Evolutionary conservation across 2,888 invertebrate species (phyloP).

Genomic region (Tholera decimalis): DNA sequence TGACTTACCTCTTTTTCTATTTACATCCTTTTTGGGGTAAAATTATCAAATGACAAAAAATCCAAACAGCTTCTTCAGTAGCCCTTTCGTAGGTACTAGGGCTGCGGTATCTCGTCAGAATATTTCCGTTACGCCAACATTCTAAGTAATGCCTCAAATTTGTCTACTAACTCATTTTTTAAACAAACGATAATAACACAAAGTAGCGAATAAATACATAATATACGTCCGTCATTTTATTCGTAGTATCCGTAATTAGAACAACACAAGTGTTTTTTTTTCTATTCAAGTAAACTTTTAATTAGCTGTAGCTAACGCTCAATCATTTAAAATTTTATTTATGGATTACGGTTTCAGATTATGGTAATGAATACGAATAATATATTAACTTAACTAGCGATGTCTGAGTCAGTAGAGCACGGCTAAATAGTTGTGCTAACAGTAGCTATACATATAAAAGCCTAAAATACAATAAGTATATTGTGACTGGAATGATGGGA

Average conservation of each 20-base stretch:
- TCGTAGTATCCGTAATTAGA: conserved; percentile 9
- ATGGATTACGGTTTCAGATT: conserved; percentile 1
- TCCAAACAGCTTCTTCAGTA: no score
- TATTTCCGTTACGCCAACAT: no score
- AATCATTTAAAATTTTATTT: conserved; percentile 11
- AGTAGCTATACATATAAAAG: neutral
- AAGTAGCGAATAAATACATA: neutral
- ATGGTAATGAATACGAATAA: neutral
- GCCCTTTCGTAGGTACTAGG: no score
- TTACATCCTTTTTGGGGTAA: no score
- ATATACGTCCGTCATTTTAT: conserved; percentile 43
- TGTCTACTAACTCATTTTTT: no score
- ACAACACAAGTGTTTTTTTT: conserved; percentile 58
- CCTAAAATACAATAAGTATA: no score
- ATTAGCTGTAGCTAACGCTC: conserved; percentile 17
- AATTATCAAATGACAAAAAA: neutral
- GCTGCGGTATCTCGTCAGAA: no score
- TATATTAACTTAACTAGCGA: neutral
- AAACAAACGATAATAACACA: neutral
- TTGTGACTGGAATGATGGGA: no score
- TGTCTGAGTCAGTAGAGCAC: neutral
- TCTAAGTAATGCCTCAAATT: no score
- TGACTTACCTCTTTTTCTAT: no score
- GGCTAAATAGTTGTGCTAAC: neutral
- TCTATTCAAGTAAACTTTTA: conserved; percentile 31